Percentiles rank a stretch among this genome's conserved stretches.
Conservation (phyloP, 2,888 invertebrate species). For the Conops quadrifasciatus region DNA sequence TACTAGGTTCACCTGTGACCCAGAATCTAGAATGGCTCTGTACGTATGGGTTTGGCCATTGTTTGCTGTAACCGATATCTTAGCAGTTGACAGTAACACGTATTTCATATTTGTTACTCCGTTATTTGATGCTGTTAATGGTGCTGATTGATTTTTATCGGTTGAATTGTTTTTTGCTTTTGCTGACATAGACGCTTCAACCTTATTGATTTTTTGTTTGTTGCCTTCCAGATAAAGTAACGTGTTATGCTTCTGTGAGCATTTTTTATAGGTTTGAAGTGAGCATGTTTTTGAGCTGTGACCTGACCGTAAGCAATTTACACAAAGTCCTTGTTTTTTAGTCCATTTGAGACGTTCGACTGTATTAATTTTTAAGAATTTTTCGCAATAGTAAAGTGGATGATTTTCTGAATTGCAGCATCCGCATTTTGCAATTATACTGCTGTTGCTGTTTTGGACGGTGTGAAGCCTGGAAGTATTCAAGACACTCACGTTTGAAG, state of each 20-base stretch:
- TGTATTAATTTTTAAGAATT: no score
- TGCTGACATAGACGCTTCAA: neutral
- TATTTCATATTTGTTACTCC: neutral
- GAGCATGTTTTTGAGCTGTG: no score
- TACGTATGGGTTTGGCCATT: neutral
- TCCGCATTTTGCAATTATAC: neutral
- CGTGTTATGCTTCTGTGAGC: no score
- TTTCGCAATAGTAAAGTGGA: neutral
- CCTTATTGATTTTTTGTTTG: neutral
- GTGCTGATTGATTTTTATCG: neutral
- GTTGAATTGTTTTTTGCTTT: no score
- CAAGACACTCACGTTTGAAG: no score
- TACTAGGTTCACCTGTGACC: neutral
- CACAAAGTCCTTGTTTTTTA: no score
- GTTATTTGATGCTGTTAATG: neutral
- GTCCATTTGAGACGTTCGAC: no score
- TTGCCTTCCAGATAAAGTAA: neutral
- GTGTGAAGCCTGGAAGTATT: no score
- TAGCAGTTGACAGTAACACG: neutral
- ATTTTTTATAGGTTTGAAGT: no score
- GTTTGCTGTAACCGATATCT: neutral
- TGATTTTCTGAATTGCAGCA: neutral
- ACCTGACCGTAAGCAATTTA: no score
- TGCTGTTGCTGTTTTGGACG: no score
- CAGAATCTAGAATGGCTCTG: constrained; percentile 2